Conservation (phyloP, 53 echinoderm and acorn worm species). For the Zoroaster sp. region DNA sequence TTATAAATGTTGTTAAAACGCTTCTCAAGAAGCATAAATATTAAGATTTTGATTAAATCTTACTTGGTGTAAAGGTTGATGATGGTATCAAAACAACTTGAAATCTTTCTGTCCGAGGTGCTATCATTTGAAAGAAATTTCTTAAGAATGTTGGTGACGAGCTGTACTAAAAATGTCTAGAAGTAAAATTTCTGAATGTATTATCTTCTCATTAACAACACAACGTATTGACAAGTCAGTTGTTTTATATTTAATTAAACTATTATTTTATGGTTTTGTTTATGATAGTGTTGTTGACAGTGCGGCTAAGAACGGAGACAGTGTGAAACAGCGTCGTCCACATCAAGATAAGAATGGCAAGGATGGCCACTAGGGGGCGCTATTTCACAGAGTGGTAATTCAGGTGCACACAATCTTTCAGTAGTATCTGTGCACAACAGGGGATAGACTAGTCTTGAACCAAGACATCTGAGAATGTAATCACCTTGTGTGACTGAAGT, state of each 20-base stretch:
- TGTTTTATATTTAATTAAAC: too few relatives aligned
- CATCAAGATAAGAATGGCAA: constrained; percentile 28
- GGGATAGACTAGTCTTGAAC: too few relatives aligned
- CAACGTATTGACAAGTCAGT: too few relatives aligned
- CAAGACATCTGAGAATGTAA: too few relatives aligned
- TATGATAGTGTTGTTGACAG: constrained; percentile 22
- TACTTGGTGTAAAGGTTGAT: background rate
- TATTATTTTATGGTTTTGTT: background rate
- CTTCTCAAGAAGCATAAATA: background rate
- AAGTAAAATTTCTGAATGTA: too few relatives aligned
- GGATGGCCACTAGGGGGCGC: constrained; percentile 40
- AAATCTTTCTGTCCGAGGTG: background rate
- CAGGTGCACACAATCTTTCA: background rate
- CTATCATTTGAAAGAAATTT: background rate
- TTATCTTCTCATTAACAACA: background rate
- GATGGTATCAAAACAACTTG: background rate
- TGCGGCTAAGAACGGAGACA: constrained; percentile 69
- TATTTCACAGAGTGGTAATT: background rate
- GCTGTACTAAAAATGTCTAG: too few relatives aligned
- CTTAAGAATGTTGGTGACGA: too few relatives aligned
- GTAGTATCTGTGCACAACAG: too few relatives aligned
- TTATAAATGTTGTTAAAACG: background rate
- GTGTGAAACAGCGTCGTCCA: constrained; percentile 67
- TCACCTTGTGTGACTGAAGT: too few relatives aligned
- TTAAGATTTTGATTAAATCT: too few relatives aligned